These are phyloP conservation scores for Strix aluco DNA, from an alignment of 2,113 vertebrate genomes.

Conservation along the genomic window DNA sequence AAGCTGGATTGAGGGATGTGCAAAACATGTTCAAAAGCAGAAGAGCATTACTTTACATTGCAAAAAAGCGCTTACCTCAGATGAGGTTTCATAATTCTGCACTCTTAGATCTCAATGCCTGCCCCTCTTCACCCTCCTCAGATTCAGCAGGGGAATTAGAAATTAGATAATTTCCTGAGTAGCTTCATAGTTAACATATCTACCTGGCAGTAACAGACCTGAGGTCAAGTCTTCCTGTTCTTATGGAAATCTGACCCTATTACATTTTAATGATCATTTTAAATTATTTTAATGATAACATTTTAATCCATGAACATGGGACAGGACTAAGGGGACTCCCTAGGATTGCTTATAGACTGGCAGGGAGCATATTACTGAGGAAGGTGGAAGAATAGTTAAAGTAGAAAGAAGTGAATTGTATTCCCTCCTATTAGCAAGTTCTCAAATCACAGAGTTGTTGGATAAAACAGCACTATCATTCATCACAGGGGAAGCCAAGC, in stretches of 20 bases:
- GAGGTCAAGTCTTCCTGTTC: not conserved
- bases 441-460: not conserved
- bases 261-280: not conserved
- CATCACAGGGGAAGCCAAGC: not conserved
- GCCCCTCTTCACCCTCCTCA: not conserved
- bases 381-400: not conserved
- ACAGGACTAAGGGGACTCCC: not conserved
- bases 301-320: not conserved
- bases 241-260: not conserved
- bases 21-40: not conserved
- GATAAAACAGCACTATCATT: not conserved
- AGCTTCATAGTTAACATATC: not conserved
- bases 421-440: not conserved
- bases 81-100: not conserved
- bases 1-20: not conserved
- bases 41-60: not conserved
- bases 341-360: not conserved
- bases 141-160: not conserved
- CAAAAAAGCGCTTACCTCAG: not conserved
- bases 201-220: not conserved
- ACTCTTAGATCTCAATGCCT: not conserved
- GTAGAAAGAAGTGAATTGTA: not conserved
- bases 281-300: not conserved
- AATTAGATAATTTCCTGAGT: not conserved
- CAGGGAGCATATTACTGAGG: not conserved